Conservation (phyloP, 2,797 vertebrate genomes). For the Coracias cyanogaster region DNA sequence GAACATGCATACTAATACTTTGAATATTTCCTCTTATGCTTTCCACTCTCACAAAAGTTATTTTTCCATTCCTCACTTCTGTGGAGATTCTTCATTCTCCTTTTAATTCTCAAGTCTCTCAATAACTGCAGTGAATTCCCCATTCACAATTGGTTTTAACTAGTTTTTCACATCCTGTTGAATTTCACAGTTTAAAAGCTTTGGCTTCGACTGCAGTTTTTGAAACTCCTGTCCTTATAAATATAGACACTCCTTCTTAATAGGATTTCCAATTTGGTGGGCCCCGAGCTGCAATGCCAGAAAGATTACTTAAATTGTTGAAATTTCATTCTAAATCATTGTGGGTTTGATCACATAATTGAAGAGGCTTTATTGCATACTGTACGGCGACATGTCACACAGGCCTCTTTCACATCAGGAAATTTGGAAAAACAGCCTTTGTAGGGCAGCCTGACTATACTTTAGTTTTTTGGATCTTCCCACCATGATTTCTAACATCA, state of each 20-base stretch:
- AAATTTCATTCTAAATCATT: slow-evolving; percentile 30
- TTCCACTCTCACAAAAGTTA: not conserved
- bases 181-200: slow-evolving; percentile 17
- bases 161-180: not conserved
- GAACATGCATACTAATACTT: not conserved
- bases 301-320: slow-evolving; percentile 23
- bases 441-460: not conserved
- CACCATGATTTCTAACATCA: not conserved
- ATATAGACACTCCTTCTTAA: not conserved
- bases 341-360: not conserved
- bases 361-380: not conserved
- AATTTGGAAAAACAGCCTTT: not conserved
- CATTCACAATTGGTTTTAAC: not conserved
- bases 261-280: slow-evolving; percentile 22
- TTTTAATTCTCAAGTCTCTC: not conserved
- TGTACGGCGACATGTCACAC: not conserved
- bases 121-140: not conserved
- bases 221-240: slow-evolving; percentile 4
- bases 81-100: not conserved
- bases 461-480: not conserved
- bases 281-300: not conserved
- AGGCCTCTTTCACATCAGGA: not conserved
- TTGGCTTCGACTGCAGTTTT: not conserved
- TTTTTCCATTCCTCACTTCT: not conserved
- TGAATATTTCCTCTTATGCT: not conserved